Evolutionary conservation across 2,888 invertebrate species (phyloP).

Genomic region (Seira musarum): DNA sequence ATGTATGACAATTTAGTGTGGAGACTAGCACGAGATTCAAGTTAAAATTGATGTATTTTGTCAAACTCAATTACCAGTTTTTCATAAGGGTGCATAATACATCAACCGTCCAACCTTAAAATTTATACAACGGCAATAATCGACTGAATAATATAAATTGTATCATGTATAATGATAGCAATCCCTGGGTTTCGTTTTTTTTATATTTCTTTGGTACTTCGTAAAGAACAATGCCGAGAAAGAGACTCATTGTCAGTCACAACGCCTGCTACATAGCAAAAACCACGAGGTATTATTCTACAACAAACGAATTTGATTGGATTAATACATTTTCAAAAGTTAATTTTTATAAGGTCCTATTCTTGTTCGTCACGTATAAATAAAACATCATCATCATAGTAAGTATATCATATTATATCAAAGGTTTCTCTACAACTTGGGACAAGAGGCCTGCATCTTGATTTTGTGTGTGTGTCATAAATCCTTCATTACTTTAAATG

Average conservation of each 20-base stretch:
- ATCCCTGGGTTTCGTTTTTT: conserved; percentile 24
- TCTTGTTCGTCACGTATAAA: not conserved
- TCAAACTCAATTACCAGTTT: not conserved
- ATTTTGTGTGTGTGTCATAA: too few relatives aligned
- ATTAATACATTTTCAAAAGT: not conserved
- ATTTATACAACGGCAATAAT: not conserved
- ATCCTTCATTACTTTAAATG: too few relatives aligned
- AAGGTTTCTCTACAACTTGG: too few relatives aligned
- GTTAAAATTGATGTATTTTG: conserved; percentile 1
- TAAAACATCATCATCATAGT: not conserved
- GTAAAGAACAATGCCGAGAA: conserved; percentile 14
- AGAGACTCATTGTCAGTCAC: conserved; percentile 43
- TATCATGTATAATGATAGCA: not conserved
- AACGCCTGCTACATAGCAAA: too few relatives aligned
- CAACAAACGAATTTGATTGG: not conserved
- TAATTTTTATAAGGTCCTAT: not conserved
- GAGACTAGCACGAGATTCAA: conserved; percentile 44
- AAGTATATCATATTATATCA: too few relatives aligned
- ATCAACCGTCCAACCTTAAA: not conserved
- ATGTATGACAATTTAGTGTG: conserved; percentile 1
- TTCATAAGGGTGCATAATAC: not conserved
- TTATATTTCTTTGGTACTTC: conserved; percentile 35
- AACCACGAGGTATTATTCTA: not conserved
- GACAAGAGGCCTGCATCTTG: not conserved
- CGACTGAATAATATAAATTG: not conserved